Conservation (phyloP, 2,888 invertebrate species). For the Synergus japonicus region DNA sequence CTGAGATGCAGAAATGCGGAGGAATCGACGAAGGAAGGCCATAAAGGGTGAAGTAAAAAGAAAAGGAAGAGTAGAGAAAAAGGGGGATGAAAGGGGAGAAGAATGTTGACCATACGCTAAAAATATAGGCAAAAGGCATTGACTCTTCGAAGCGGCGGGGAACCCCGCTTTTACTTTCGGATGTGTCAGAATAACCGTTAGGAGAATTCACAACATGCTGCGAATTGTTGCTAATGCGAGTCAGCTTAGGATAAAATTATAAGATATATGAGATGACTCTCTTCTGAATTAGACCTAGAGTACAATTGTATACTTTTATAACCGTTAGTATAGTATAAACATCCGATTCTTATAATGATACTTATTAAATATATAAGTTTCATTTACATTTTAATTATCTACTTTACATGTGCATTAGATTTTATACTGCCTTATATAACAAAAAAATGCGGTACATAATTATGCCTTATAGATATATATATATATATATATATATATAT, state of each 20-base stretch:
- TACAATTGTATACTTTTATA: neutral
- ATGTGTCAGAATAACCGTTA: conserved; percentile 54
- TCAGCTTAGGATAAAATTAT: neutral
- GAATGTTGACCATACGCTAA: conserved; percentile 68
- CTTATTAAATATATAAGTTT: neutral
- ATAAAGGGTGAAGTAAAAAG: conserved; percentile 52
- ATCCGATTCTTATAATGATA: neutral
- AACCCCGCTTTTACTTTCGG: conserved; percentile 65
- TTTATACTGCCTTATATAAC: neutral
- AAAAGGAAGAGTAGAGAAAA: conserved; percentile 49
- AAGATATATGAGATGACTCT: neutral
- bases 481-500: neutral
- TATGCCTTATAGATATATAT: neutral
- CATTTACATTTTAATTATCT: neutral
- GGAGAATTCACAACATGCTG: conserved; percentile 49
- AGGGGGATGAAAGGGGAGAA: conserved; percentile 51
- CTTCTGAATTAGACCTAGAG: neutral
- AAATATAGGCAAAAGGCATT: conserved; percentile 66
- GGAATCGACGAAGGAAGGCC: conserved; percentile 24
- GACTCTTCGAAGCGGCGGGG: conserved; percentile 57
- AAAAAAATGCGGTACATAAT: neutral
- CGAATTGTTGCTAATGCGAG: conserved; percentile 6
- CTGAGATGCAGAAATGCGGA: conserved; percentile 21
- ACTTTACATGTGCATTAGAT: neutral
- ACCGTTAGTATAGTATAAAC: neutral